Conservation (phyloP, 2,888 invertebrate species). For the Encarsia formosa region DNA sequence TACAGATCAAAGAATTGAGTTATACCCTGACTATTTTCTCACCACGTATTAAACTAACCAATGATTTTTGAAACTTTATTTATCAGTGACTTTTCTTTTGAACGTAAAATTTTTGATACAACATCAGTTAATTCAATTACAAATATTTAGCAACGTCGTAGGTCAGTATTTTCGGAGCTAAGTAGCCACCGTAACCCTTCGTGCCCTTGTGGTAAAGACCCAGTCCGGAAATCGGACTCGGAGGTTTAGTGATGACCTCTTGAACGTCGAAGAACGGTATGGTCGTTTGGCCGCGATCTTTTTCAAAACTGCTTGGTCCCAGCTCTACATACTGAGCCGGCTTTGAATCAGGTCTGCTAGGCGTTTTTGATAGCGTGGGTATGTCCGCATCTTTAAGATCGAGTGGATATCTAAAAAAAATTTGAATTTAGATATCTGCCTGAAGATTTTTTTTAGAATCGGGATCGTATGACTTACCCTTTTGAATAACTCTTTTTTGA, state of each 20-base stretch:
- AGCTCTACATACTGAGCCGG: conserved; percentile 70
- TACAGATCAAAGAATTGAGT: too few relatives aligned
- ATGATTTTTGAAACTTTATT: too few relatives aligned
- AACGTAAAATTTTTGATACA: too few relatives aligned
- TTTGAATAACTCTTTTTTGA: too few relatives aligned
- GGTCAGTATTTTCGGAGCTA: conserved; percentile 71
- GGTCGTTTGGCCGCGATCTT: conserved; percentile 77
- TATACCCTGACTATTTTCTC: too few relatives aligned
- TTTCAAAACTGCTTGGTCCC: conserved; percentile 64
- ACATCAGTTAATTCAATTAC: too few relatives aligned
- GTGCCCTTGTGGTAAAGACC: conserved; percentile 75
- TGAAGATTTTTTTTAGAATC: too few relatives aligned
- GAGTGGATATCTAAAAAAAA: too few relatives aligned
- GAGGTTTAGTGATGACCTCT: conserved; percentile 63
- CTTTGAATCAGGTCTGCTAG: conserved; percentile 58
- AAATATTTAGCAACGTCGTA: conserved; percentile 73
- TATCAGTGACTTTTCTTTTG: too few relatives aligned
- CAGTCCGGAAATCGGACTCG: conserved; percentile 68
- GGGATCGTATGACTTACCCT: too few relatives aligned
- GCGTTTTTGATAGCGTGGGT: conserved; percentile 57
- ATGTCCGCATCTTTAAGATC: conserved; percentile 64
- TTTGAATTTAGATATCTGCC: too few relatives aligned
- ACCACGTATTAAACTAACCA: too few relatives aligned
- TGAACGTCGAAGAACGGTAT: conserved; percentile 80
- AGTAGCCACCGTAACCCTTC: conserved; percentile 69